Evolutionary conservation across 2,888 invertebrate species (phyloP).

Genomic region (Cyclophora punctaria): DNA sequence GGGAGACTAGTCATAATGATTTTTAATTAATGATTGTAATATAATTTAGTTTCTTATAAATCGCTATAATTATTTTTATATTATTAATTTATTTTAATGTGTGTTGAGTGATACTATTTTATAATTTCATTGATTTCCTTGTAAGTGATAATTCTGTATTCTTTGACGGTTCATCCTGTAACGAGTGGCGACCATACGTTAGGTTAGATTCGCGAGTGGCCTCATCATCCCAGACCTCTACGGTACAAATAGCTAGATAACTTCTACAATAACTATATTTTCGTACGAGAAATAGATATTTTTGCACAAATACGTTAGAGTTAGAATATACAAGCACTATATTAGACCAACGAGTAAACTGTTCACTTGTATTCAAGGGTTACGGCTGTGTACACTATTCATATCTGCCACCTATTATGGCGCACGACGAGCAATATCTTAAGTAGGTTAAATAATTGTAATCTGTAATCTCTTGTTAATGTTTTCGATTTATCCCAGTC

Average conservation of each 20-base stretch:
- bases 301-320: conserved; percentile 55
- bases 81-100: conserved; percentile 25
- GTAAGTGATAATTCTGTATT: conserved; percentile 1
- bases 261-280: conserved; percentile 54
- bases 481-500: conserved; percentile 4
- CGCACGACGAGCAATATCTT: conserved; percentile 4
- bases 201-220: conserved; percentile 29
- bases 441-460: background rate
- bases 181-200: conserved; percentile 5
- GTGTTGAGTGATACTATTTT: conserved; percentile 20
- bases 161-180: too few relatives aligned
- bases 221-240: conserved; percentile 39
- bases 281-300: conserved; percentile 58
- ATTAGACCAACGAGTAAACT: conserved; percentile 1
- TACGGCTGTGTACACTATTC: conserved; percentile 16
- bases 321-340: conserved; percentile 39
- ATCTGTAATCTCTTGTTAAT: background rate
- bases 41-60: background rate
- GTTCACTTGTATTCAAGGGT: conserved; percentile 3
- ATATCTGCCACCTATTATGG: conserved; percentile 7
- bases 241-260: conserved; percentile 59
- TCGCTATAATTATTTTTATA: conserved; percentile 20
- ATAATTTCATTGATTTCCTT: conserved; percentile 10
- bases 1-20: conserved; percentile 56
- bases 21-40: conserved; percentile 24